phyloP scores from a whole-genome alignment of 1,140 invertebrate species.

The Drosophila pruinosa region DNA sequence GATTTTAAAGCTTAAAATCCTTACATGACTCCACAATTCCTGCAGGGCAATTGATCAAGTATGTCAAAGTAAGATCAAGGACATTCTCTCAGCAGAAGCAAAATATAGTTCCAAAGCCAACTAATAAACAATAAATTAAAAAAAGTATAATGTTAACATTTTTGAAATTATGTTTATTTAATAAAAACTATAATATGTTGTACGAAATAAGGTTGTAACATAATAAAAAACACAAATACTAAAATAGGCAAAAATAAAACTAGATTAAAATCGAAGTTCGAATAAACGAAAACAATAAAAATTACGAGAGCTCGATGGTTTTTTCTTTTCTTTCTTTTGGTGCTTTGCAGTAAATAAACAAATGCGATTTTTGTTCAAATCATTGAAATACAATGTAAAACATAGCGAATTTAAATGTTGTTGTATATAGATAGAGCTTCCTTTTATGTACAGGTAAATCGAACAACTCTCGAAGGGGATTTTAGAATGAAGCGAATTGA shows the following conservation, averaged over 20 bases:
- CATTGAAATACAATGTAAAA: constrained; percentile 35
- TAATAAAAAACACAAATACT: constrained; percentile 67
- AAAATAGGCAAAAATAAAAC: constrained; percentile 54
- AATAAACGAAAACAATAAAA: constrained; percentile 49
- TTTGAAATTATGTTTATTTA: constrained; percentile 47
- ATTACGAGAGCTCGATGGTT: constrained; percentile 42
- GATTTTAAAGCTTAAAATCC: background rate
- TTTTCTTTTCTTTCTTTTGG: constrained; percentile 24
- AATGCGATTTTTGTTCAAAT: constrained; percentile 63
- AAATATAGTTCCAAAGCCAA: too few relatives aligned
- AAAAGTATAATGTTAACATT: constrained; percentile 9
- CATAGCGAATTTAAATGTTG: too few relatives aligned
- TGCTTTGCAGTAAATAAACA: constrained; percentile 54
- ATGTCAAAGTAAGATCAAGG: too few relatives aligned
- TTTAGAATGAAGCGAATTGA: constrained; percentile 53
- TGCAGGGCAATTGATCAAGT: too few relatives aligned
- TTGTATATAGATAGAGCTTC: constrained; percentile 34
- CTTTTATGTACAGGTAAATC: constrained; percentile 61
- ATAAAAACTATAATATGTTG: constrained; percentile 57
- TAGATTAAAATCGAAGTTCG: constrained; percentile 54
- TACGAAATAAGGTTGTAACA: constrained; percentile 50
- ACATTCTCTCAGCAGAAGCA: too few relatives aligned
- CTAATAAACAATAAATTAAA: background rate
- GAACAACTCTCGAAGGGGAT: constrained; percentile 28
- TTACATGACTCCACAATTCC: too few relatives aligned